Evolutionary conservation across 2,797 vertebrate genomes (phyloP).

Genomic region (Carapus acus): DNA sequence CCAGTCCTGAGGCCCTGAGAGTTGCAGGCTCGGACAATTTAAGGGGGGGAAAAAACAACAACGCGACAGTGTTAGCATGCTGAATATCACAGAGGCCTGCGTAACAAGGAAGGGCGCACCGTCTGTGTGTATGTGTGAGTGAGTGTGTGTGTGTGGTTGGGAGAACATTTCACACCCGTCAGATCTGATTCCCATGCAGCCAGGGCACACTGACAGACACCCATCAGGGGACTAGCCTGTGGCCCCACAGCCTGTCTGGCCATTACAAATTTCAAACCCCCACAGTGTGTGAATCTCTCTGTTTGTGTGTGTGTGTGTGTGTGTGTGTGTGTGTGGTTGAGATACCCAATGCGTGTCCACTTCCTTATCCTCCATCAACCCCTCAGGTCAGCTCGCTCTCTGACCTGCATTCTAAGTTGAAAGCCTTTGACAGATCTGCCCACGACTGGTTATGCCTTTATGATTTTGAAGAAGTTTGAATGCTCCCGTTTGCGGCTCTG

Average conservation of each 20-base stretch:
- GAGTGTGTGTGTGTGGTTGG: too few relatives aligned
- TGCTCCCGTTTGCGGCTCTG: constrained; percentile 36
- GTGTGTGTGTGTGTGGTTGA: not conserved
- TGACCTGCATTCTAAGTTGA: constrained; percentile 57
- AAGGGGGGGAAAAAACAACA: too few relatives aligned
- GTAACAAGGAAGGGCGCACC: constrained; percentile 30
- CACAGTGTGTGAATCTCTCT: not conserved
- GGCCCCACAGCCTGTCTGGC: constrained; percentile 43
- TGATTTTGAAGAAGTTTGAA: constrained; percentile 41
- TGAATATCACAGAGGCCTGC: constrained; percentile 32
- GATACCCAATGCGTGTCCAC: too few relatives aligned
- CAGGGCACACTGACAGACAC: constrained; percentile 53
- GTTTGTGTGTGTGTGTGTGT: constrained; percentile 2
- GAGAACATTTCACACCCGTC: constrained; percentile 61
- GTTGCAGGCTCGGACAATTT: constrained; percentile 29
- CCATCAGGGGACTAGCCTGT: constrained; percentile 60
- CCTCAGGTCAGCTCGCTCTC: constrained; percentile 53
- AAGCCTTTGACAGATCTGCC: constrained; percentile 50
- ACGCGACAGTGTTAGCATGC: constrained; percentile 44
- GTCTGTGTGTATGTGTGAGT: too few relatives aligned
- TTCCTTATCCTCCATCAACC: constrained; percentile 29
- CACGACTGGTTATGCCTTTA: constrained; percentile 41
- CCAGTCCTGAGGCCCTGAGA: constrained; percentile 22
- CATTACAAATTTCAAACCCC: constrained; percentile 37
- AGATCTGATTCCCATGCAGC: constrained; percentile 53